Base-by-base conservation (phyloP, 1,140 invertebrate genomes). In the Bradynema listronoti region DNA sequence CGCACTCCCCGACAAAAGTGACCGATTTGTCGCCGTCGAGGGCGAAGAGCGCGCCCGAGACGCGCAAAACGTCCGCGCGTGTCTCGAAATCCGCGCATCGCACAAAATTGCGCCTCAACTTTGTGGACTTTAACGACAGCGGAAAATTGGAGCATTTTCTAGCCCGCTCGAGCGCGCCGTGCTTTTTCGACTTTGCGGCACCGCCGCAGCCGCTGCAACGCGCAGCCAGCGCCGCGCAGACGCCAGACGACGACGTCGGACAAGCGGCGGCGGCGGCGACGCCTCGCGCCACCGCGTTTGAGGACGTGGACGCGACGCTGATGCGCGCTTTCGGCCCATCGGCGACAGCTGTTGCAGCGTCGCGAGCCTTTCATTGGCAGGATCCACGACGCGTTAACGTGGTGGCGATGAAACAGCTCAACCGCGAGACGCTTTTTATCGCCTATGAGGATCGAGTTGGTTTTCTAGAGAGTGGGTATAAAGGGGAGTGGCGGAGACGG, bases 51-150 rank as follows among this genome's bases (percentile, higher is more conserved):
- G n/a, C n/a, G n/a, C n/a, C n/a, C n/a, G n/a, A n/a, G n/a, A n/a
- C n/a, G n/a, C n/a, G n/a, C n/a, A n/a, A n/a, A n/a, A n/a, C n/a
- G 49, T 51, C 25, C 32, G 22, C 29, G 49, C 9, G 25, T 51
- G 2, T 51, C 32, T 51, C 42, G 42, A n/a, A 29, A 33, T 27
- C n/a, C 4, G 27, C 1, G n/a, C 11, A 39, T 11, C 36, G 19
- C 11, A 41, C 25, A 25, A 69, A 61, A 42, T 19, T 50, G 6
- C 39, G 56, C 32, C 47, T 66, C 11, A 54, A 66, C 24, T 25
- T 66, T 11, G 57, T 68, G 4, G 62, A 68, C 52, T 68, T 68
- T 24, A 68, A 68, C 24, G 66, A 66, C 27, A 55, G 42, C 33
- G 66, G 66, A 9, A 58, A 53, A 25, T 19, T 65, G 22, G 56